Evolutionary conservation across 1,140 invertebrate species (phyloP).

Genomic region (Onthophagus taurus): DNA sequence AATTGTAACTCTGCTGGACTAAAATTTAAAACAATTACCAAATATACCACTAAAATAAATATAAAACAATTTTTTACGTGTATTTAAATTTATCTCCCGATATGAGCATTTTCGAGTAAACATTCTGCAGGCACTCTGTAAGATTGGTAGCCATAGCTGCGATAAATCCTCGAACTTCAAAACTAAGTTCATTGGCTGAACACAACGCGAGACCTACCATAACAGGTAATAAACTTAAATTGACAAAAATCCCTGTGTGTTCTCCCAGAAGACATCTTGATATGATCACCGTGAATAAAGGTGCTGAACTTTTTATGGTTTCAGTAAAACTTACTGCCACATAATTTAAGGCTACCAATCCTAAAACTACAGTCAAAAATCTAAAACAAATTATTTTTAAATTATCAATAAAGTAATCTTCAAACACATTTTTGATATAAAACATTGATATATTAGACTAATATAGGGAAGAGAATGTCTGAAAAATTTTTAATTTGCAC

Average conservation of each 20-base stretch:
- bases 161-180: conserved; percentile 65
- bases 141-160: conserved; percentile 74
- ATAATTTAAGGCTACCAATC: conserved; percentile 71
- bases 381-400: conserved; percentile 36
- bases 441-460: too few relatives aligned
- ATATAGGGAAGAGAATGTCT: too few relatives aligned
- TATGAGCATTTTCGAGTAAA: conserved; percentile 75
- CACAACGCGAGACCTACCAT: conserved; percentile 78
- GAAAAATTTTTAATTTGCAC: too few relatives aligned
- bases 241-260: conserved; percentile 64
- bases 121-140: conserved; percentile 80
- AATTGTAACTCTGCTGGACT: conserved; percentile 81
- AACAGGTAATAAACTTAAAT: conserved; percentile 72
- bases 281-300: conserved; percentile 74
- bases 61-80: conserved; percentile 58
- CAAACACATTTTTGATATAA: too few relatives aligned
- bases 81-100: conserved; percentile 71
- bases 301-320: conserved; percentile 79
- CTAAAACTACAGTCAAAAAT: conserved; percentile 66
- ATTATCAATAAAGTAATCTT: too few relatives aligned
- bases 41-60: conserved; percentile 14
- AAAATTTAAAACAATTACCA: conserved; percentile 20
- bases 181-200: conserved; percentile 74
- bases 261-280: conserved; percentile 55
- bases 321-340: conserved; percentile 81